Percentiles rank a stretch among this genome's conserved stretches.
Conservation (phyloP, 2,113 vertebrate genomes). For the Corythaixoides concolor region DNA sequence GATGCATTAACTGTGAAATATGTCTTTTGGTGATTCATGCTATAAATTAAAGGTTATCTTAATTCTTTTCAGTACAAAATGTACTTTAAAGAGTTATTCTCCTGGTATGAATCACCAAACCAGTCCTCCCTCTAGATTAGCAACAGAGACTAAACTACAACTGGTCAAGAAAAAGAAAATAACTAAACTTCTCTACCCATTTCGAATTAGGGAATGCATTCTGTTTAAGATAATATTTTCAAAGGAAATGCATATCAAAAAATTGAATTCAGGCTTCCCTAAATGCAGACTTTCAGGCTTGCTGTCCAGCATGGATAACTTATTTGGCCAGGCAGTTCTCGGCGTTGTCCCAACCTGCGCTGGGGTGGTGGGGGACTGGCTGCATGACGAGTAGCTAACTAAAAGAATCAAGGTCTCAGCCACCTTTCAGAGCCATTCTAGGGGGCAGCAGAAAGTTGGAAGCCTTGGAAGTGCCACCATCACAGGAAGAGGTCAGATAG, state of each 20-base stretch:
- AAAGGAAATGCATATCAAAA: neutral
- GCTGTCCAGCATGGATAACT: neutral
- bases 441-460: accelerated
- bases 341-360: neutral
- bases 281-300: neutral
- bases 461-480: neutral
- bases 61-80: constrained; percentile 14
- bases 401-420: neutral
- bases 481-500: neutral
- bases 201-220: neutral
- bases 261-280: neutral
- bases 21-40: constrained; percentile 37
- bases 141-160: neutral
- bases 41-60: constrained; percentile 57
- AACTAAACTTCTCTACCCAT: neutral
- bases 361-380: accelerated
- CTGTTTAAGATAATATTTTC: neutral
- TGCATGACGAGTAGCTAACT: neutral
- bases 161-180: neutral
- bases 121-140: neutral
- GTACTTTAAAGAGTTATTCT: constrained; percentile 35
- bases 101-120: constrained; percentile 21
- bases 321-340: neutral
- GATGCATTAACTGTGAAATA: constrained; percentile 15
- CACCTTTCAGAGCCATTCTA: neutral